These are phyloP conservation scores for Aulostomus chinensis DNA, from an alignment of 2,797 vertebrate species.

Conservation along the genomic window DNA sequence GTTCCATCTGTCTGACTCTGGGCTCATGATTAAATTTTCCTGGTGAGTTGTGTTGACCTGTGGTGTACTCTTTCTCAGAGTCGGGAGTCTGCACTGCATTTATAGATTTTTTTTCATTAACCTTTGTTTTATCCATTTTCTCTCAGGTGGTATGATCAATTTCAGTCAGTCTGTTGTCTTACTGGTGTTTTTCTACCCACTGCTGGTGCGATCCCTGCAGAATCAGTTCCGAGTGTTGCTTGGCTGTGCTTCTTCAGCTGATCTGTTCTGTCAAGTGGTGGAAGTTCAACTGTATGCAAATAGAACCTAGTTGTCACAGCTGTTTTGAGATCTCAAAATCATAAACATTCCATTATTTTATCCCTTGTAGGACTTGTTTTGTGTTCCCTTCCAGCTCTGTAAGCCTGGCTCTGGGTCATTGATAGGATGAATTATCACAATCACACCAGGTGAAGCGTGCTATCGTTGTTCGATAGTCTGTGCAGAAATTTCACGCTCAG, in stretches of 20 bases:
- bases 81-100: too few relatives aligned
- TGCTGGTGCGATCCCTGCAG: slow-evolving; percentile 5
- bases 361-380: too few relatives aligned
- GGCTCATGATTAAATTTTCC: too few relatives aligned
- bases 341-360: too few relatives aligned
- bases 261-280: not conserved
- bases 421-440: slow-evolving; percentile 7
- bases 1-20: too few relatives aligned
- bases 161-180: slow-evolving; percentile 28
- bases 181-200: slow-evolving; percentile 23
- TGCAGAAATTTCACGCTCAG: slow-evolving; percentile 18
- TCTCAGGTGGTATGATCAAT: slow-evolving; percentile 17
- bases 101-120: slow-evolving; percentile 3
- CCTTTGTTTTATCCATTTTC: slow-evolving; percentile 7
- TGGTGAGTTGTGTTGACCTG: too few relatives aligned
- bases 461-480: slow-evolving; percentile 32
- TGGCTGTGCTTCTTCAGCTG: slow-evolving; percentile 10
- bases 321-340: too few relatives aligned
- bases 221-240: slow-evolving; percentile 26
- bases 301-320: too few relatives aligned
- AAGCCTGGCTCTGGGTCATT: slow-evolving; percentile 16
- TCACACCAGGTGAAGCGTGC: slow-evolving; percentile 10
- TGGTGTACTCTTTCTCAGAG: too few relatives aligned
- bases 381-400: slow-evolving; percentile 13
- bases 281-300: not conserved